Conservation (phyloP, 2,888 invertebrate species). For the Drosophila antonietae region DNA sequence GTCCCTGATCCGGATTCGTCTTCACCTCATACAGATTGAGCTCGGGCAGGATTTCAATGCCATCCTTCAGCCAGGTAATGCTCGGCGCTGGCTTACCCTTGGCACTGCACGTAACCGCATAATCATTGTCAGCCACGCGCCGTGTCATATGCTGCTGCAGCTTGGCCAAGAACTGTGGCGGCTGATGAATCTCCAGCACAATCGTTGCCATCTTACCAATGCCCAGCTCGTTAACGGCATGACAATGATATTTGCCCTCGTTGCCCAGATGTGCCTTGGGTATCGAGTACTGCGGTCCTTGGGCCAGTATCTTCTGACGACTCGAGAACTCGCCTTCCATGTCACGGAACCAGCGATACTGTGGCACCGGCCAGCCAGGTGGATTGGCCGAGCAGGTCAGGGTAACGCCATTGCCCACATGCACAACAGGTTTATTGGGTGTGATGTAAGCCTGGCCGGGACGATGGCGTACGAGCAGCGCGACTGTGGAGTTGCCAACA, state of each 20-base stretch:
- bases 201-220: slow-evolving; percentile 94
- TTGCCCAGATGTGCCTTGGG: slow-evolving; percentile 93
- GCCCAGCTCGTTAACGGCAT: slow-evolving; percentile 95
- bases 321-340: slow-evolving; percentile 86
- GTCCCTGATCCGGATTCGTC: slow-evolving; percentile 90
- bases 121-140: slow-evolving; percentile 91
- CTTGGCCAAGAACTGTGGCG: slow-evolving; percentile 93
- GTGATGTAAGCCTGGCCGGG: slow-evolving; percentile 93
- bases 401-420: slow-evolving; percentile 92
- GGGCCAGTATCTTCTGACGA: slow-evolving; percentile 89
- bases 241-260: slow-evolving; percentile 95
- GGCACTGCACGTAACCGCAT: slow-evolving; percentile 92
- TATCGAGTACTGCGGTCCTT: slow-evolving; percentile 93
- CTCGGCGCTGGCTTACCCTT: slow-evolving; percentile 94
- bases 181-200: slow-evolving; percentile 93
- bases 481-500: slow-evolving; percentile 92
- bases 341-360: slow-evolving; percentile 95
- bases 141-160: slow-evolving; percentile 93
- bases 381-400: slow-evolving; percentile 94
- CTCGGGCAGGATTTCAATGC: slow-evolving; percentile 91
- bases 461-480: slow-evolving; percentile 93
- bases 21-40: slow-evolving; percentile 92
- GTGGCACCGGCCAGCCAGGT: slow-evolving; percentile 96
- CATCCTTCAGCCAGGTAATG: slow-evolving; percentile 94
- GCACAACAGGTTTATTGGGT: slow-evolving; percentile 93